A percentile compares a stretch with the other conserved stretches of the same genome.
phyloP scores from a whole-genome alignment of 1,140 invertebrate genomes.

The Heliothis virescens region DNA sequence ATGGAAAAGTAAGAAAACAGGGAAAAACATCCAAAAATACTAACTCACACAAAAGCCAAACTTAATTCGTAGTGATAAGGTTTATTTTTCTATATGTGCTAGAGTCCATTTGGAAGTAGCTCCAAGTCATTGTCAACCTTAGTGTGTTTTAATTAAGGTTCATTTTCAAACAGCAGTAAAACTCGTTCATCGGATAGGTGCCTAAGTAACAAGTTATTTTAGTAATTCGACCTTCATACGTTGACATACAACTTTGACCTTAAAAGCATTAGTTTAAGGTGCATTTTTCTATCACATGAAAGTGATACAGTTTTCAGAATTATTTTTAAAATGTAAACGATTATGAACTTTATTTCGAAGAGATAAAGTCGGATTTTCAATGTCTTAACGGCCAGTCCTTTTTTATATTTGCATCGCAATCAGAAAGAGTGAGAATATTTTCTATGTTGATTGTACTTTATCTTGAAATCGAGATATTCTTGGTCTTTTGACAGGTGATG shows the following conservation, averaged over 20 bases:
- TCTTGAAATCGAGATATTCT: not conserved
- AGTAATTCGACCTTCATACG: not conserved
- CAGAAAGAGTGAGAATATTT: not conserved
- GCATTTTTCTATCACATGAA: not conserved
- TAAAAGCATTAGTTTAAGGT: not conserved
- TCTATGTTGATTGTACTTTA: not conserved
- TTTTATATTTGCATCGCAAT: slow-evolving; percentile 8
- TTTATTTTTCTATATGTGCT: not conserved
- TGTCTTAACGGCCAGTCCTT: not conserved
- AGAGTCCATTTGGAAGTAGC: not conserved
- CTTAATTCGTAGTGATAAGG: not conserved
- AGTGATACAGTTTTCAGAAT: not conserved
- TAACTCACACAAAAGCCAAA: not conserved
- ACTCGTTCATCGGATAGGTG: not conserved
- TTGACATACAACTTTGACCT: not conserved
- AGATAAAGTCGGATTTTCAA: not conserved
- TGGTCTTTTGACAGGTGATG: no score
- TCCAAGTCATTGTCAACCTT: not conserved
- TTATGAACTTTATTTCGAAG: not conserved
- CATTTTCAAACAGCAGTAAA: not conserved
- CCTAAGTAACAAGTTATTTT: not conserved
- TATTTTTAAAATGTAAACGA: not conserved
- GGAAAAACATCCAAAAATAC: not conserved
- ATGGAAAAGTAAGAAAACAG: not conserved
- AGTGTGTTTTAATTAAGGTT: not conserved